Base-by-base conservation (phyloP, 2,113 vertebrate species). In the Hucho hucho region DNA sequence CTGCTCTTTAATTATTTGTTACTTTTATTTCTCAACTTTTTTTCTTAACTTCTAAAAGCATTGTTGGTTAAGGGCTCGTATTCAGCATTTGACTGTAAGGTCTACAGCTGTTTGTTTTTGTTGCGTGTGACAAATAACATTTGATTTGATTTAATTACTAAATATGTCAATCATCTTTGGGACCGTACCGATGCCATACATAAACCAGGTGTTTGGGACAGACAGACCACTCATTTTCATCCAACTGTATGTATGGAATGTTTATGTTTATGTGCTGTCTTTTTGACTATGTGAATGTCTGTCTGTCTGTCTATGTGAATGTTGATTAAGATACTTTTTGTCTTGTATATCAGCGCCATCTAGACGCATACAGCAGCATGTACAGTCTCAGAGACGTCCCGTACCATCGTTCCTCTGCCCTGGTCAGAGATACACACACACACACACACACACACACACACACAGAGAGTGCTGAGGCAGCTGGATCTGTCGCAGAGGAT, bases 261-360 rank as follows among this genome's bases (percentile, higher is more conserved):
- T n/a, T n/a, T n/a, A n/a, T n/a, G n/a, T n/a, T n/a, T n/a, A n/a
- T n/a, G n/a, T n/a, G n/a, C n/a, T n/a, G n/a, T n/a, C n/a, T n/a
- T n/a, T n/a, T n/a, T 46, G 43, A 1, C 5, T 26, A 26, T 26
- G 25, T 26, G 25, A 26, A 29, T 29, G 29, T 4, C 4, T 29
- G 29, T 29, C 29, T 32, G 29, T 6, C 5, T 32, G 29, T n/a
- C n/a, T n/a, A n/a, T n/a, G n/a, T n/a, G n/a, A n/a, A n/a, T 32
- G 29, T 32, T 32, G 29, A 32, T 32, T 32, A 32, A 6, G 12
- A 47, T 5, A 32, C 12, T 47, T 18, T 12, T 68, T 69, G 81
- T 77, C 77, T 79, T 84, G 26, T 87, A 75, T 63, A 77, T 58
- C 53, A 93, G 87, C 91, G 84, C 88, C 91, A 92, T 76, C 93